Evolutionary conservation across 2,113 vertebrate genomes (phyloP).

Genomic region (Platichthys stellatus): DNA sequence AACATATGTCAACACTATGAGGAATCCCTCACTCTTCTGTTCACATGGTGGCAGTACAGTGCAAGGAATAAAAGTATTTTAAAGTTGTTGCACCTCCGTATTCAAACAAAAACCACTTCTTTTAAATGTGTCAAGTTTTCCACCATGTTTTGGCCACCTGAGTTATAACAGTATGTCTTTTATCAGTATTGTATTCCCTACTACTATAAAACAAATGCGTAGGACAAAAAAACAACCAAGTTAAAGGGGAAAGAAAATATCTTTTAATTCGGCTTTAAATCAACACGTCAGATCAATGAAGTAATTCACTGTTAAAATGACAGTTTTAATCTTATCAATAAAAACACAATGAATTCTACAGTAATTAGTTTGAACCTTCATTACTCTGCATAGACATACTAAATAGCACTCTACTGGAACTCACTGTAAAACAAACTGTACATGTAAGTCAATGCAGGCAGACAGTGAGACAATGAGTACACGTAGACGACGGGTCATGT

Average conservation of each 20-base stretch:
- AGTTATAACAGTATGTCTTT: not conserved
- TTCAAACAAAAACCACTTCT: not conserved
- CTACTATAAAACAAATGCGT: no score
- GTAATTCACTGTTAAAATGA: constrained; percentile 40
- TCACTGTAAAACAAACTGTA: constrained; percentile 47
- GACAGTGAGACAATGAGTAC: constrained; percentile 5
- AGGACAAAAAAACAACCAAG: not conserved
- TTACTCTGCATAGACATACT: constrained; percentile 53
- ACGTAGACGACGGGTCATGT: constrained; percentile 13
- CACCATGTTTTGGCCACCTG: not conserved
- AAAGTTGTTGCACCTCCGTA: not conserved
- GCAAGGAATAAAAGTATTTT: not conserved
- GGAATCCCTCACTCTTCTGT: accelerated
- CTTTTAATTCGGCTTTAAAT: constrained; percentile 72
- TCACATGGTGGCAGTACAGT: constrained; percentile 11
- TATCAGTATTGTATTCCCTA: no score
- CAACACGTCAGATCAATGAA: constrained; percentile 51
- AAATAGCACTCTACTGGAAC: constrained; percentile 40
- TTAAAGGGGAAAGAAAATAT: constrained; percentile 49
- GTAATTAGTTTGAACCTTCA: constrained; percentile 34
- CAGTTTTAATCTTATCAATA: constrained; percentile 54
- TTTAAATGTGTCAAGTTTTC: not conserved
- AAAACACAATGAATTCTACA: constrained; percentile 64
- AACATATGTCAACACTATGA: not conserved
- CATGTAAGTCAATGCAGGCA: constrained; percentile 40